Evolutionary conservation across 1,140 invertebrate genomes (phyloP).

Genomic region (Hyles vespertilio): DNA sequence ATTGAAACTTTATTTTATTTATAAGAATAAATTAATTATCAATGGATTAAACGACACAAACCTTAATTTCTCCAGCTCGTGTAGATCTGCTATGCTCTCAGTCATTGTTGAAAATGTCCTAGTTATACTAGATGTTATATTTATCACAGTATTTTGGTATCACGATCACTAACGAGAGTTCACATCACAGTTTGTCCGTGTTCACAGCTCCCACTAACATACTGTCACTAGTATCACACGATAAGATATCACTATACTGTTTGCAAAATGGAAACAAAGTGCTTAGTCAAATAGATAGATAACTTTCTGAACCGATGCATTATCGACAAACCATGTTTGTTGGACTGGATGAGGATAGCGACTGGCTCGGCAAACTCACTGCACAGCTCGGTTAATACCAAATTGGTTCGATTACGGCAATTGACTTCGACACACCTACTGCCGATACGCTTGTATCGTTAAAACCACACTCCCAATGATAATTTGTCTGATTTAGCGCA

Average conservation of each 20-base stretch:
- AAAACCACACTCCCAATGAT: background rate
- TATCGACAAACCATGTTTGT: conserved; percentile 18
- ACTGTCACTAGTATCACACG: conserved; percentile 49
- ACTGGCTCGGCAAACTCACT: conserved; percentile 11
- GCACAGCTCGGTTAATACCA: conserved; percentile 19
- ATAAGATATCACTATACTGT: conserved; percentile 56
- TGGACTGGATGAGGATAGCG: conserved; percentile 13
- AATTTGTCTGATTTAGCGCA: too few species aligned
- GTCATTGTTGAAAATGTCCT: conserved; percentile 31
- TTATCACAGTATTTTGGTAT: conserved; percentile 21
- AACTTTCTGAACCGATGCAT: conserved; percentile 27
- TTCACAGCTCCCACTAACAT: conserved; percentile 34
- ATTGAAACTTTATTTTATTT: too few species aligned
- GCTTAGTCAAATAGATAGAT: conserved; percentile 34
- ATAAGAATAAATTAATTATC: background rate
- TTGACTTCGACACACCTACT: conserved; percentile 34
- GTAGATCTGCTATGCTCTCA: conserved; percentile 46
- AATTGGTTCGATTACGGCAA: conserved; percentile 49
- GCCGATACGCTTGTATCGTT: conserved; percentile 11
- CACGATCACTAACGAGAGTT: conserved; percentile 25
- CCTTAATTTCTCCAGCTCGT: conserved; percentile 60
- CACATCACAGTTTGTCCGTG: conserved; percentile 41
- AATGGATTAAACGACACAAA: conserved; percentile 22
- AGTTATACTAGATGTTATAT: too few species aligned
- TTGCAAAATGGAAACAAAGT: conserved; percentile 53